Evolutionary conservation across 2,113 vertebrate genomes (phyloP), one percentile per base, ranked within the genome.

Genomic region (Typhlomys cinereus): DNA sequence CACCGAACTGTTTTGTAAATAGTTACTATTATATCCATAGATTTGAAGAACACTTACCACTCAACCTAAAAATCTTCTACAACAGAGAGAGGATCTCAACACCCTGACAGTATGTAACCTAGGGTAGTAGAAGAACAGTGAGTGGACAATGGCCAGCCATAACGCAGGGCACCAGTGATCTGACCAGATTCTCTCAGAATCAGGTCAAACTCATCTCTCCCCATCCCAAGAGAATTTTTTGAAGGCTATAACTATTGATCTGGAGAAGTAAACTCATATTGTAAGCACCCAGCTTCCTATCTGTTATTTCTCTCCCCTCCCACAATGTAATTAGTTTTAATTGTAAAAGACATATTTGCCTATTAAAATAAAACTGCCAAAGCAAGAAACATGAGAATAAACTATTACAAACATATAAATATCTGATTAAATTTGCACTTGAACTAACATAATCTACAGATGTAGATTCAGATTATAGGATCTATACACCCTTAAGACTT

Each of bases 391-490:
- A 52, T 88, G 46, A 62, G 52, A 50, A 78, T 70, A 90, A 90
- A 59, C 86, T 64, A 76, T 67, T 81, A 76, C 69, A n/a, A 62
- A 91, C 81, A 15, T 17, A 64, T 41, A 62, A 20, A 23, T 48
- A 23, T 8, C 10, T 23, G 14, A 41, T 31, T 20, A 44, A 59
- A 92, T 70, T 41, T 93, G 21, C n/a, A 84, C 31, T 86, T 91
- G 75, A 88, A 91, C 62, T 82, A 91, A 96, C 93, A 95, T 96
- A 88, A 79, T 74, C 94, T 84, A 81, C 84, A 92, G 91, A 93
- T 93, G 89, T 90, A 95, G 75, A n/a, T 93, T 96, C 75, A 92
- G 64, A 92, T 36, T 92, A 44, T 41, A 90, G 59, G 88, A 90
- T 71, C 90, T 78, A 88, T 75, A 87, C 54, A 92, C 48, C 67